Conservation (phyloP, 1,140 invertebrate species). For the Panonychus citri region DNA sequence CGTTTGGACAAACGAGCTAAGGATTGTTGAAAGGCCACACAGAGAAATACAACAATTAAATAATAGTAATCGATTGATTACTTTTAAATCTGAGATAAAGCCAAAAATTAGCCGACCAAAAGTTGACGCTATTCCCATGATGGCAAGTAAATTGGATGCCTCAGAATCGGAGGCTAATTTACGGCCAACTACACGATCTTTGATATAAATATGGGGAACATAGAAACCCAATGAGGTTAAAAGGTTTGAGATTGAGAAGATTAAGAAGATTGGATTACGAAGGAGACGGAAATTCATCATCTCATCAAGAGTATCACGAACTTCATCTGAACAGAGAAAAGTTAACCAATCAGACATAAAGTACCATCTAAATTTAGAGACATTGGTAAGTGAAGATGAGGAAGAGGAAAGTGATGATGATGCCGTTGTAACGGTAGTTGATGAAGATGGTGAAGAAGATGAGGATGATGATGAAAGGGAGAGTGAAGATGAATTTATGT, state of each 20-base stretch:
- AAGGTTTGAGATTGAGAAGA: slow-evolving; percentile 81
- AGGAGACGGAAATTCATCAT: slow-evolving; percentile 66
- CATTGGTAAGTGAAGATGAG: no score
- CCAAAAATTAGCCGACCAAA: slow-evolving; percentile 63
- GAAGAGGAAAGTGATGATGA: no score
- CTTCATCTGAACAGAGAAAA: slow-evolving; percentile 21
- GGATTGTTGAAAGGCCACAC: slow-evolving; percentile 39
- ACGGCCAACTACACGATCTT: slow-evolving; percentile 35
- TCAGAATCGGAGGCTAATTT: slow-evolving; percentile 28
- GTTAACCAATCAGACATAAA: no score
- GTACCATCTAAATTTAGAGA: no score
- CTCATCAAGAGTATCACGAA: slow-evolving; percentile 40
- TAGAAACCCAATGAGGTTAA: slow-evolving; percentile 89
- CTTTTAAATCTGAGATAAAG: slow-evolving; percentile 59
- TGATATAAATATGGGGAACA: slow-evolving; percentile 66
- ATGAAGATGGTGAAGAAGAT: no score
- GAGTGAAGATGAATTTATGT: neutral
- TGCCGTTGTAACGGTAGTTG: no score
- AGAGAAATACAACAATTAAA: slow-evolving; percentile 64
- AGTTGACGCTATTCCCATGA: slow-evolving; percentile 65
- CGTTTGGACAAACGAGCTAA: slow-evolving; percentile 42
- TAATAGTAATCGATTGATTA: slow-evolving; percentile 61
- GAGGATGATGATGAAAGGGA: neutral
- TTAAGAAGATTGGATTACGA: slow-evolving; percentile 58
- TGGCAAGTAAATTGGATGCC: slow-evolving; percentile 40